Conservation (phyloP, 2,113 vertebrate species). For the Leucopsar rothschildi region DNA sequence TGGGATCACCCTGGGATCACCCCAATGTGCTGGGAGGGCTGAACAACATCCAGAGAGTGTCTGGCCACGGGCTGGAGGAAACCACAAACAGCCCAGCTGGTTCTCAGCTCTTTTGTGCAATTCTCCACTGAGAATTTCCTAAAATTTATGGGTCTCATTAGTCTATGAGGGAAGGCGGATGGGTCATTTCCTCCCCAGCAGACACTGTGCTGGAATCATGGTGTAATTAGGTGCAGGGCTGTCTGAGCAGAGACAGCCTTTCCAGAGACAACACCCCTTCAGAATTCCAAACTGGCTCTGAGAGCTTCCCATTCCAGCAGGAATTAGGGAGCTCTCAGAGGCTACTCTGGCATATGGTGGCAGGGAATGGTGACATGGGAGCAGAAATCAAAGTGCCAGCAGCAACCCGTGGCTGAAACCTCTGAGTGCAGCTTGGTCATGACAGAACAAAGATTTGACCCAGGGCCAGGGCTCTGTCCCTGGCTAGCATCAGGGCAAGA, state of each 20-base stretch:
- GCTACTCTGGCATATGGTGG: not conserved
- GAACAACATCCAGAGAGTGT: not conserved
- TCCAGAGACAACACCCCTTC: not conserved
- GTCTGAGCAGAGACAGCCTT: not conserved
- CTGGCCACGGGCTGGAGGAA: accelerated
- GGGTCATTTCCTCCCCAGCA: not conserved
- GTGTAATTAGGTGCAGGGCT: not conserved
- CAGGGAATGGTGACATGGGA: not conserved
- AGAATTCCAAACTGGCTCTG: not conserved
- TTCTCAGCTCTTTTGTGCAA: not conserved
- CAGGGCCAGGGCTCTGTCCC: not conserved
- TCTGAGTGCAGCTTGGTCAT: accelerated
- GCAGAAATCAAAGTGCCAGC: not conserved
- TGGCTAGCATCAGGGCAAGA: not conserved
- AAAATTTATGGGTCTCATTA: not conserved
- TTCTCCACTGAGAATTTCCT: not conserved
- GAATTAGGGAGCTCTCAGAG: not conserved
- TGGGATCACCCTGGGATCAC: not conserved
- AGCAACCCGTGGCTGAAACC: not conserved
- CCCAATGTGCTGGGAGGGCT: not conserved
- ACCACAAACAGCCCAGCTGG: accelerated
- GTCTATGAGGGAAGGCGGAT: not conserved
- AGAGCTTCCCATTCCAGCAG: not conserved
- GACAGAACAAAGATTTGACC: not conserved
- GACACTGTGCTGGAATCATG: not conserved